phyloP scores from a whole-genome alignment of 2,113 vertebrate genomes.

The Pseudorectes ferrugineus region DNA sequence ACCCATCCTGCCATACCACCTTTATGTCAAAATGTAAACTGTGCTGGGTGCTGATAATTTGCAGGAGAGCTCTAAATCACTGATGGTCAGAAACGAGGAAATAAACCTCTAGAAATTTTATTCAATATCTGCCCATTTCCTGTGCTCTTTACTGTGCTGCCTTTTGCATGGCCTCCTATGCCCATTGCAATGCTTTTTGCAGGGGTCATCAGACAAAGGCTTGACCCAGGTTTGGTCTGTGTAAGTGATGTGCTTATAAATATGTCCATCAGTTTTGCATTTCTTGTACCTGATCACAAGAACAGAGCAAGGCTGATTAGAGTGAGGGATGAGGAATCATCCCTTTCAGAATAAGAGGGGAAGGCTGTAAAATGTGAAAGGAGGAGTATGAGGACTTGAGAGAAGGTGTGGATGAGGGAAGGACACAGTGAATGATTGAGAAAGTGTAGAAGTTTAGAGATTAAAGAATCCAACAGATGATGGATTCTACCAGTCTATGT shows the following conservation, averaged over 20 bases:
- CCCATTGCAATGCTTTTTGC: background rate
- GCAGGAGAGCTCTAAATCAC: background rate
- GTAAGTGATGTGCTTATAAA: background rate
- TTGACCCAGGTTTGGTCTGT: background rate
- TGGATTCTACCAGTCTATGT: background rate
- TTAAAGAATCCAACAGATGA: background rate
- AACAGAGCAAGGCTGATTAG: background rate
- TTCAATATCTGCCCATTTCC: background rate
- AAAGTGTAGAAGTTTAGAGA: background rate
- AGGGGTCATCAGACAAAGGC: background rate
- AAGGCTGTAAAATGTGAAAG: background rate
- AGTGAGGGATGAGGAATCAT: background rate
- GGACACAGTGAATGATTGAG: background rate
- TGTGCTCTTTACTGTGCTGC: background rate
- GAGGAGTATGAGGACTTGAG: background rate
- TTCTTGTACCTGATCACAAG: background rate
- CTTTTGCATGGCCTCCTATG: background rate
- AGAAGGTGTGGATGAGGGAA: background rate
- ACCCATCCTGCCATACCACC: background rate
- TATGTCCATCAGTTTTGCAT: background rate
- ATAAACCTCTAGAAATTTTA: background rate
- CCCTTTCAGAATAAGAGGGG: background rate
- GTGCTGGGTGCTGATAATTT: background rate
- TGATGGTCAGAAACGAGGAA: background rate
- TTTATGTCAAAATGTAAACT: background rate